A percentile compares a stretch with the other conserved stretches of the same genome.
Conservation (phyloP, 1,140 invertebrate species). For the Drosophila sechellia region DNA sequence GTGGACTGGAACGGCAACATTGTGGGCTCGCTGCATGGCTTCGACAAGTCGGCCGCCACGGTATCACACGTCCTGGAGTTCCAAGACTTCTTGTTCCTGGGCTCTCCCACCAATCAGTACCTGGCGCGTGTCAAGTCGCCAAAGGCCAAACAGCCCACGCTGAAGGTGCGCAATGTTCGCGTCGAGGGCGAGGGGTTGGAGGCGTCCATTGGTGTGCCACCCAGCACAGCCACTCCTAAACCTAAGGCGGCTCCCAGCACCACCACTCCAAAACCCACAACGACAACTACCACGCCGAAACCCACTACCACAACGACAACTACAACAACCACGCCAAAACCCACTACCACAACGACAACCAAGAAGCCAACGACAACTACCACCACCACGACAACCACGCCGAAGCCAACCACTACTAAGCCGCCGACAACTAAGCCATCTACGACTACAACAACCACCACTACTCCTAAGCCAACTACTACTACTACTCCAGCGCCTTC, state of each 20-base stretch:
- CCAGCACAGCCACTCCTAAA: constrained; percentile 44
- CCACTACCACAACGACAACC: constrained; percentile 34
- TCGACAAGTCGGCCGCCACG: constrained; percentile 83
- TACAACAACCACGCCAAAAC: constrained; percentile 28
- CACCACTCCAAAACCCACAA: constrained; percentile 41
- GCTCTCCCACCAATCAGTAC: constrained; percentile 89
- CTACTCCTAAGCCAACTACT: constrained; percentile 48
- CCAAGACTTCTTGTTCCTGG: constrained; percentile 85
- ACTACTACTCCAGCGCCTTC: constrained; percentile 59
- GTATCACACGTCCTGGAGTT: constrained; percentile 87
- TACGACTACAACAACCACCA: constrained; percentile 50
- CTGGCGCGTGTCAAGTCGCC: constrained; percentile 87
- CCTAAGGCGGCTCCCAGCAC: constrained; percentile 45
- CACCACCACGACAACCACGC: constrained; percentile 12
- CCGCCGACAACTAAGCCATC: constrained; percentile 82
- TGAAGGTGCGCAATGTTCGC: constrained; percentile 78
- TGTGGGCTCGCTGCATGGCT: constrained; percentile 86
- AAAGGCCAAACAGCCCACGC: constrained; percentile 84
- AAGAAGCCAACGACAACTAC: constrained; percentile 37
- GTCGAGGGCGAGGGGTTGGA: constrained; percentile 75
- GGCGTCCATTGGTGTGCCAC: constrained; percentile 59
- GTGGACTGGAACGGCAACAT: constrained; percentile 88
- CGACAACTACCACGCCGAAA: constrained; percentile 25
- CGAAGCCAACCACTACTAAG: constrained; percentile 45
- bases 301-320: constrained; percentile 34